A percentile compares a stretch with the other conserved stretches of the same genome.
Evolutionary conservation across 2,113 vertebrate genomes (phyloP).

Genomic region (Crotalus horridus): DNA sequence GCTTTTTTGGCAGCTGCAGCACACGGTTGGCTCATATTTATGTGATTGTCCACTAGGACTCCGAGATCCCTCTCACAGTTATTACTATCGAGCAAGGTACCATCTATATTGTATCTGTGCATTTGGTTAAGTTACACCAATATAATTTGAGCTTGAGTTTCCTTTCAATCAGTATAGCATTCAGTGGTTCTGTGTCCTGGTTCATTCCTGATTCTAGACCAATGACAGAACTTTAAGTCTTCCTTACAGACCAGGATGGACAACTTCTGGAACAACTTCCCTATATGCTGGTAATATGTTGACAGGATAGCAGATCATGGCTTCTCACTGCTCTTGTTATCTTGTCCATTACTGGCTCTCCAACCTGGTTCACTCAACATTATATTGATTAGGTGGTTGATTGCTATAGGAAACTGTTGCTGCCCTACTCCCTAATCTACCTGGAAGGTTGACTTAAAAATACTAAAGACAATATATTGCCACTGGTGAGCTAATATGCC

Average conservation of each 20-base stretch:
- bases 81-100: too few species aligned
- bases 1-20: too few species aligned
- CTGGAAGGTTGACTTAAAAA: background rate
- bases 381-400: background rate
- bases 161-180: background rate
- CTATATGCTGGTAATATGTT: background rate
- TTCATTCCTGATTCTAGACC: background rate
- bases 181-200: background rate
- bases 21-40: too few species aligned
- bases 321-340: background rate
- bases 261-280: background rate
- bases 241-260: background rate
- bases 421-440: background rate
- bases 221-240: background rate
- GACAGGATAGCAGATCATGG: background rate
- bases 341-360: background rate
- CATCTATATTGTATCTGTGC: too few species aligned
- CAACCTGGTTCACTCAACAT: background rate
- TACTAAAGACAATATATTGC: background rate
- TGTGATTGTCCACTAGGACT: too few species aligned
- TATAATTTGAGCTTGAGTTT: background rate
- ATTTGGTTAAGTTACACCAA: background rate
- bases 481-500: background rate
- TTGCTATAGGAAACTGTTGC: background rate
- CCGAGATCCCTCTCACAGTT: too few species aligned